phyloP scores from a whole-genome alignment of 2,888 invertebrate species.

The Sisyra nigra region DNA sequence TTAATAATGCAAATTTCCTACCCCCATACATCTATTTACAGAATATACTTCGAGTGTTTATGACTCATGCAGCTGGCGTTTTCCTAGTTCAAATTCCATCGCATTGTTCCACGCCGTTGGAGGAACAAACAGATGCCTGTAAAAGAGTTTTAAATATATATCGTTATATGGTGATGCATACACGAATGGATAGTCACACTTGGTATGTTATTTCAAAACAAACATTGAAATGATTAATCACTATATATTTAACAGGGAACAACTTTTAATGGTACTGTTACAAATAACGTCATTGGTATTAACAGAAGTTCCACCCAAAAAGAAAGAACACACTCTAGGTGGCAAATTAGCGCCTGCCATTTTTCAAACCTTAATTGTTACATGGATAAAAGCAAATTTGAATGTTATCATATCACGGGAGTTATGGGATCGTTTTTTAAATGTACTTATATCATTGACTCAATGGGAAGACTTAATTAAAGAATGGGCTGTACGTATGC shows the following conservation, averaged over 20 bases:
- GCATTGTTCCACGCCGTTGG: slow-evolving; percentile 50
- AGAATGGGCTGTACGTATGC: slow-evolving; percentile 77
- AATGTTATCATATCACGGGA: slow-evolving; percentile 79
- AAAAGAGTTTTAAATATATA: slow-evolving; percentile 92
- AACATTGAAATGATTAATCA: too few relatives aligned
- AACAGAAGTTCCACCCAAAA: slow-evolving; percentile 58
- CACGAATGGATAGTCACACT: slow-evolving; percentile 77
- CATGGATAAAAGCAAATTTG: slow-evolving; percentile 95
- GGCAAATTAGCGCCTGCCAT: slow-evolving; percentile 73
- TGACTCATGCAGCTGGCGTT: slow-evolving; percentile 90
- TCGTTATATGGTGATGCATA: slow-evolving; percentile 93
- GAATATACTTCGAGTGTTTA: slow-evolving; percentile 73
- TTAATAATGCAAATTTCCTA: too few relatives aligned
- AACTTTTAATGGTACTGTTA: slow-evolving; percentile 66
- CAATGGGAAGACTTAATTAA: slow-evolving; percentile 89
- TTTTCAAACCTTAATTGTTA: slow-evolving; percentile 88
- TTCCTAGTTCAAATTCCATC: slow-evolving; percentile 59
- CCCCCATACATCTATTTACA: slow-evolving; percentile 29
- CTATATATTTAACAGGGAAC: slow-evolving; percentile 47
- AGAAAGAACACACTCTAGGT: slow-evolving; percentile 56
- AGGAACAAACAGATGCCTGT: slow-evolving; percentile 91
- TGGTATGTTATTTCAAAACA: slow-evolving; percentile 46
- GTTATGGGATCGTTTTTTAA: slow-evolving; percentile 87
- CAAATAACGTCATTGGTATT: slow-evolving; percentile 85
- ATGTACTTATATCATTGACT: slow-evolving; percentile 72